These are phyloP conservation scores for Platycheirus rosarum DNA, from an alignment of 2,888 invertebrate species.

Conservation along the genomic window DNA sequence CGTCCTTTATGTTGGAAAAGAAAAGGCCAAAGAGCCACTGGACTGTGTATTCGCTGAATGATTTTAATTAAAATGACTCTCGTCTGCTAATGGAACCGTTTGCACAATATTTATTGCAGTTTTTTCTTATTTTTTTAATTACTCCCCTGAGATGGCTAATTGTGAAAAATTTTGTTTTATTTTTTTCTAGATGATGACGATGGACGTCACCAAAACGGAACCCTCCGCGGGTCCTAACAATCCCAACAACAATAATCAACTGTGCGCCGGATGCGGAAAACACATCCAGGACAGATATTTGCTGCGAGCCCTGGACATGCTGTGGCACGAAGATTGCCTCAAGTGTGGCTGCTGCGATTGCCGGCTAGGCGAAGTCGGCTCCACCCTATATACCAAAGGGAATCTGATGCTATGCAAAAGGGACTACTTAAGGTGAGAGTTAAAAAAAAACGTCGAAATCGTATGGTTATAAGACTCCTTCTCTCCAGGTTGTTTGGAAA, in stretches of 20 bases:
- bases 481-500: conserved; percentile 92
- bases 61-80: conserved; percentile 64
- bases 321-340: conserved; percentile 99
- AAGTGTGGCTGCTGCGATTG: conserved; percentile 99
- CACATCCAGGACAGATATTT: conserved; percentile 95
- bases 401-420: conserved; percentile 97
- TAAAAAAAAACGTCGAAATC: not conserved
- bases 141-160: conserved; percentile 61
- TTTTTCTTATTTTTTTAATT: conserved; percentile 49
- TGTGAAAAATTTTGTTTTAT: conserved; percentile 25
- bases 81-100: conserved; percentile 40
- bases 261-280: conserved; percentile 97
- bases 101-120: conserved; percentile 44
- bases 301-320: conserved; percentile 95
- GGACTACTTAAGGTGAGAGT: conserved; percentile 94
- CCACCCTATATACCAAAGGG: conserved; percentile 96
- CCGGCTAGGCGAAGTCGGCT: conserved; percentile 97
- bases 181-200: conserved; percentile 87
- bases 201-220: conserved; percentile 93
- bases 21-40: conserved; percentile 53
- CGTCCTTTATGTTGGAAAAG: conserved; percentile 25
- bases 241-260: conserved; percentile 84
- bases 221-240: conserved; percentile 83
- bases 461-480: conserved; percentile 1
- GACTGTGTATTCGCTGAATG: conserved; percentile 26